Base-by-base conservation (phyloP, 2,888 invertebrate genomes). In the Plebejus melissa region DNA sequence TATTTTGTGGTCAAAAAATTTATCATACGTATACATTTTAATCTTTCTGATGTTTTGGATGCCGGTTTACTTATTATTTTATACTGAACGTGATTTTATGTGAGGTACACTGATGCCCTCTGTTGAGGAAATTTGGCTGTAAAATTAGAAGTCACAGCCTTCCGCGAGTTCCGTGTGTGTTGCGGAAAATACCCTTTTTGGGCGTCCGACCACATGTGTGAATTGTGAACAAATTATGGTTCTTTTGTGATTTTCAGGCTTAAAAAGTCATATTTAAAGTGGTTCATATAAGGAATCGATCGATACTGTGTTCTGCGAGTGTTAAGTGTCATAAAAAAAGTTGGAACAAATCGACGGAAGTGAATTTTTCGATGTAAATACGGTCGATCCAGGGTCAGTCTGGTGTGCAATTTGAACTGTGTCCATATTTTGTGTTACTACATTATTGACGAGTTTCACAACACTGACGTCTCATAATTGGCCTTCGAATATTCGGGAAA, bases 171-270 rank as follows among this genome's bases (percentile, higher is more conserved):
- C 93, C 92, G 93, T 93, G 90, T 91, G 89, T 91, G 88, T 90
- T 91, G 92, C 90, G 91, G 94, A 94, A 95, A 95, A 94, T 94
- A 94, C 94, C 94, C 94, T 94, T 94, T 93, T 94, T 94, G 94
- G 95, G 95, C 94, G 94, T 94, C 94, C 94, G 93, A 95, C 94
- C 95, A 95, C 95, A 95, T 95, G 95, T 95, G 94, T 94, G 93
- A 88, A 89, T 90, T 86, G 90, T 90, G 91, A 91, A 91, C 90
- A 90, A 92, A 91, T 88, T 93, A 92, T 87, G 90, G 88, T 90
- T 91, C 87, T 89, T 80, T 83, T 86, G 90, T 91, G 90, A 90
- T 87, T 91, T 90, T 85, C 86, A 85, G 85, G 82, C 83, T 80
- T 81, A 82, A 84, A 82, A 85, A 85, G 81, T 83, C 80, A 81